Conservation (phyloP, 2,797 vertebrate genomes). For the Eleutherodactylus coqui region DNA sequence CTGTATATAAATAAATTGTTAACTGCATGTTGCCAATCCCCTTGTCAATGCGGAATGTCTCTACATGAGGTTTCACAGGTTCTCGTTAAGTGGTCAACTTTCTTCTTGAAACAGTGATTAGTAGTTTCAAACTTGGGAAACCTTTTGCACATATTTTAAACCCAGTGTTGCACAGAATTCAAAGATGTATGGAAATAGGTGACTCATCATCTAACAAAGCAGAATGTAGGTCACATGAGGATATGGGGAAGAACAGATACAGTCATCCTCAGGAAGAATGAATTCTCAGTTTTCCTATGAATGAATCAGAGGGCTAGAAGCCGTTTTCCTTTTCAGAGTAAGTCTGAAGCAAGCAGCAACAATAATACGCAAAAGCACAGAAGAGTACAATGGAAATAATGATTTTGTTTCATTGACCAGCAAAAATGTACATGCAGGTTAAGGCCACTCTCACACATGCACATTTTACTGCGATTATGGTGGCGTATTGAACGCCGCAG, state of each 20-base stretch:
- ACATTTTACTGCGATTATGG: no score
- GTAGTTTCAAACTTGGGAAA: neutral
- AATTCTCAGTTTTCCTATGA: neutral
- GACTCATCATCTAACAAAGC: neutral
- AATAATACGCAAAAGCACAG: neutral
- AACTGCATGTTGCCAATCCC: no score
- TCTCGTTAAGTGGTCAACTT: neutral
- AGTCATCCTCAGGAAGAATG: neutral
- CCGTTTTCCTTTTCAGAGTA: neutral
- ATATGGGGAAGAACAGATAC: constrained; percentile 33
- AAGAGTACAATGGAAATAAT: neutral
- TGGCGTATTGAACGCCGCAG: no score
- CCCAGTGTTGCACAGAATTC: neutral
- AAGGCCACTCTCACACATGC: no score
- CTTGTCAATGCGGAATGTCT: neutral
- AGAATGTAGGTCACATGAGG: constrained; percentile 3
- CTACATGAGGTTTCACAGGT: neutral
- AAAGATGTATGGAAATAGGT: neutral
- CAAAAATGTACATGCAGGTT: neutral
- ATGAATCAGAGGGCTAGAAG: neutral
- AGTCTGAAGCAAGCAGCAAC: neutral
- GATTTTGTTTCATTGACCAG: neutral
- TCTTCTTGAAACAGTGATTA: no score
- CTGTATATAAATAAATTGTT: no score
- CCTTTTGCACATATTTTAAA: neutral